Evolutionary conservation across 2,888 invertebrate species (phyloP), one percentile per base, ranked within the genome.

Genomic region (Dichetophora obliterata): DNA sequence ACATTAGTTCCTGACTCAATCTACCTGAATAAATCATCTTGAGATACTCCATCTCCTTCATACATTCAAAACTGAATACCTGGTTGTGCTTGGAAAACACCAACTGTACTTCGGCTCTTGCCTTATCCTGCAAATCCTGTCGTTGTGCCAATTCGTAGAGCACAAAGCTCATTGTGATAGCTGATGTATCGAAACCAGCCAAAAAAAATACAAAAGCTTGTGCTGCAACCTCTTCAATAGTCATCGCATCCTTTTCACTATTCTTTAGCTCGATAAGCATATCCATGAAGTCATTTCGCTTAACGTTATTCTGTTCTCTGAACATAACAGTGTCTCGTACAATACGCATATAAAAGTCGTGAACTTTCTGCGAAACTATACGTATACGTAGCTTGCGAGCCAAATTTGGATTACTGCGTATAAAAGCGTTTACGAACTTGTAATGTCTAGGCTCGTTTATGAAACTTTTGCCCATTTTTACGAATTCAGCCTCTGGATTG

Each of bases 161-260:
- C 3, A 80, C 78, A 78, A 91, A 92, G 80, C 91, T 91, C n/a
- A 92, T 90, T 0, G 92, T 91, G 0, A 92, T 91, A 0, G 93
- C 92, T 0, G 92, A 92, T 0, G 92, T 92, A 85, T 93, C 93
- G 81, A 92, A 93, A 0, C 93, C 93, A 22, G 92, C 85, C n/a
- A 82, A 19, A 68, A 83, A 84, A 61, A 86, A 85, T 2, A 85
- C 75, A 71, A 83, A 84, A 0, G 82, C 80, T 52, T 86, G 84
- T 6, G 86, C 85, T 0, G 84, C 81, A 5, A 85, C 75, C 74
- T 86, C 82, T 22, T 84, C 82, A 2, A 84, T 57, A 0, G 81
- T 81, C 0, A 80, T 50, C 0, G 70, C 77, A 24, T 37, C 59
- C 4, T 31, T 75, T 0, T 80, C 79, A 19, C 81, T 83, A 5